These are phyloP conservation scores for Folsomia candida DNA, from an alignment of 2,888 invertebrate species.

Conservation along the genomic window DNA sequence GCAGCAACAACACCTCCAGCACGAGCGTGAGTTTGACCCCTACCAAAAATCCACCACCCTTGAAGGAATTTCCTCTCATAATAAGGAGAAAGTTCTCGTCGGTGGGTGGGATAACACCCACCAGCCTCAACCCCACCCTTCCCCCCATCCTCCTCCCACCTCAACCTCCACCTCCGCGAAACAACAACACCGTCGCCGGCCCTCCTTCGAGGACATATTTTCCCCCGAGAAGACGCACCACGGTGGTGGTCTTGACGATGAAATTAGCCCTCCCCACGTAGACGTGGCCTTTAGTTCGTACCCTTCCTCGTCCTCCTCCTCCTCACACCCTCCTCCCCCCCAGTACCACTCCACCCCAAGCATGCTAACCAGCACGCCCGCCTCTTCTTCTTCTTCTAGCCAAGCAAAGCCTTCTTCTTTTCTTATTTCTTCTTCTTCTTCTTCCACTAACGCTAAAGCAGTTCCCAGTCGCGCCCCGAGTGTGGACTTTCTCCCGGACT, in stretches of 20 bases:
- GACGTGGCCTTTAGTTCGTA: constrained; percentile 35
- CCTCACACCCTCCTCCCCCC: constrained; percentile 19
- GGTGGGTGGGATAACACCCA: constrained; percentile 48
- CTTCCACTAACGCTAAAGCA: constrained; percentile 35
- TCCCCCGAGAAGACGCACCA: constrained; percentile 37
- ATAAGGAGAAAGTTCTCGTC: constrained; percentile 33
- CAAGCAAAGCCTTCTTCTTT: constrained; percentile 42
- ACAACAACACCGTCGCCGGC: constrained; percentile 18
- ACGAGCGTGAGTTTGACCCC: constrained; percentile 48
- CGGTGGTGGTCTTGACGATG: constrained; percentile 46
- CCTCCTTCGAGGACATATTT: constrained; percentile 20
- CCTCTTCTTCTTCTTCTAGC: constrained; percentile 46
- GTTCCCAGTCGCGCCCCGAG: constrained; percentile 46
- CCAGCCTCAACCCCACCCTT: too few relatives aligned
- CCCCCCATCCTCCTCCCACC: too few relatives aligned
- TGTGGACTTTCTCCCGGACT: constrained; percentile 37
- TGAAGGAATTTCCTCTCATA: constrained; percentile 45
- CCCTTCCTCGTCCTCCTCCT: too few relatives aligned
- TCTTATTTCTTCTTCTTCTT: constrained; percentile 41
- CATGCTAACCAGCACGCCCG: constrained; percentile 48
- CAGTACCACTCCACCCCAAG: too few relatives aligned
- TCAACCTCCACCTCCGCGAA: constrained; percentile 17
- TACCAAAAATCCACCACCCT: neutral
- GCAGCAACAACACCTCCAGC: constrained; percentile 17
- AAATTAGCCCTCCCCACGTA: constrained; percentile 45